These are phyloP conservation scores for Etheostoma nigrum DNA, from an alignment of 2,797 vertebrate species.

Conservation along the genomic window DNA sequence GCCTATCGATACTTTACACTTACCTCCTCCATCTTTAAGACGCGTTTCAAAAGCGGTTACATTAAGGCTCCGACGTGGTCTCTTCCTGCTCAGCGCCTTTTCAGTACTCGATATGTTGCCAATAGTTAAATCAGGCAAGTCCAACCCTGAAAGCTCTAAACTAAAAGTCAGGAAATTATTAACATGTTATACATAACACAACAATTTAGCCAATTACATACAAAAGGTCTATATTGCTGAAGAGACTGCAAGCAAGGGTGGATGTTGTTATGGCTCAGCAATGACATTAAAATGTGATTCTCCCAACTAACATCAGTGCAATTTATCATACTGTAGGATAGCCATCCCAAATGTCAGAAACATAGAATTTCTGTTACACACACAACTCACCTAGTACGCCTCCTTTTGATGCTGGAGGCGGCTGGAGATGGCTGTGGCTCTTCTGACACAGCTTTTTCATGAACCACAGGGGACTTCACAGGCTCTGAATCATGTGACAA, in stretches of 20 bases:
- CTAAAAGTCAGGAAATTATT: conserved; percentile 61
- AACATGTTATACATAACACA: not conserved
- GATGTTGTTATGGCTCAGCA: not conserved
- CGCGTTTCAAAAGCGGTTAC: conserved; percentile 82
- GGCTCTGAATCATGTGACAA: conserved; percentile 71
- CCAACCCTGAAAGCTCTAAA: conserved; percentile 75
- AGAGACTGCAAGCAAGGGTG: not conserved
- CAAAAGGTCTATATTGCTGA: not conserved
- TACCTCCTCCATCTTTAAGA: conserved; percentile 66
- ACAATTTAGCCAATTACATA: not conserved
- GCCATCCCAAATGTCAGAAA: not conserved
- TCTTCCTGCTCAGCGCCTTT: conserved; percentile 80
- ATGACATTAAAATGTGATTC: not conserved
- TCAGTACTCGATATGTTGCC: conserved; percentile 50
- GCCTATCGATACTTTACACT: not conserved
- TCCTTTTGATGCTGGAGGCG: conserved; percentile 49
- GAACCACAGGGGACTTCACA: conserved; percentile 76
- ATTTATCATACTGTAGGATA: not conserved
- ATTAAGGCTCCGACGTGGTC: conserved; percentile 75
- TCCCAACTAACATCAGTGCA: not conserved
- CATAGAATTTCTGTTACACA: not conserved
- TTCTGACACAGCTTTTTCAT: conserved; percentile 44
- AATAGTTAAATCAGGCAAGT: conserved; percentile 80
- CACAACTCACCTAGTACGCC: conserved; percentile 65
- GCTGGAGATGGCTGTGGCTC: conserved; percentile 38